phyloP scores from a whole-genome alignment of 1,140 invertebrate genomes.

The Globodera rostochiensis region DNA sequence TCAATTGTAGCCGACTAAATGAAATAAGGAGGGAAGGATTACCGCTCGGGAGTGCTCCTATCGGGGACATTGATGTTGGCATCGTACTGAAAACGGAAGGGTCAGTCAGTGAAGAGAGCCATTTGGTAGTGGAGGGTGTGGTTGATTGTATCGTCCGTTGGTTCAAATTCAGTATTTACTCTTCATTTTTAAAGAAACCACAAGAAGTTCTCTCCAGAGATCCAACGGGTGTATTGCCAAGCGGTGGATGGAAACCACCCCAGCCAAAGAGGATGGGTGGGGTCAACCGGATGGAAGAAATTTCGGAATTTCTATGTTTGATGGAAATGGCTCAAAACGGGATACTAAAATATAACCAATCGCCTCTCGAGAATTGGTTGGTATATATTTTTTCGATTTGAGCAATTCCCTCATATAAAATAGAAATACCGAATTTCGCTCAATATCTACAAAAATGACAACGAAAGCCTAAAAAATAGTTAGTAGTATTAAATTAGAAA shows the following conservation, averaged over 20 bases:
- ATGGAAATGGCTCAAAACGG: too few relatives aligned
- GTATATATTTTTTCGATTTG: not conserved
- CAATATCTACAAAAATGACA: too few relatives aligned
- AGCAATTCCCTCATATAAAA: not conserved
- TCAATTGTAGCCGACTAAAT: not conserved
- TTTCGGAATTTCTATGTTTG: too few relatives aligned
- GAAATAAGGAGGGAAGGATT: constrained; percentile 38
- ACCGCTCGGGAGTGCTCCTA: constrained; percentile 63
- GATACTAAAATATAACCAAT: too few relatives aligned
- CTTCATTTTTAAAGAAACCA: not conserved
- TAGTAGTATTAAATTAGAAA: too few relatives aligned
- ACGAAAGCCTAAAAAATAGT: too few relatives aligned
- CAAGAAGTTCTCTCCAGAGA: not conserved
- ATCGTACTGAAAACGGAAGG: constrained; percentile 59
- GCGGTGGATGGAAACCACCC: not conserved
- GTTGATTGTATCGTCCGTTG: not conserved
- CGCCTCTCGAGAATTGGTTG: too few relatives aligned
- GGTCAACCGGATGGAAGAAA: not conserved
- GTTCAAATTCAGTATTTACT: not conserved
- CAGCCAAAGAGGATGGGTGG: not conserved
- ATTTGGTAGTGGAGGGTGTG: constrained; percentile 10
- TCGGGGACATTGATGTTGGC: constrained; percentile 60
- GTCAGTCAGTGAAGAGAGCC: constrained; percentile 11
- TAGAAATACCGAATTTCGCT: too few relatives aligned
- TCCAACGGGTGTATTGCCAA: not conserved